A percentile compares a stretch with the other conserved stretches of the same genome.
Conservation (phyloP, 2,113 vertebrate species). For the Erythrocercus mccallii region DNA sequence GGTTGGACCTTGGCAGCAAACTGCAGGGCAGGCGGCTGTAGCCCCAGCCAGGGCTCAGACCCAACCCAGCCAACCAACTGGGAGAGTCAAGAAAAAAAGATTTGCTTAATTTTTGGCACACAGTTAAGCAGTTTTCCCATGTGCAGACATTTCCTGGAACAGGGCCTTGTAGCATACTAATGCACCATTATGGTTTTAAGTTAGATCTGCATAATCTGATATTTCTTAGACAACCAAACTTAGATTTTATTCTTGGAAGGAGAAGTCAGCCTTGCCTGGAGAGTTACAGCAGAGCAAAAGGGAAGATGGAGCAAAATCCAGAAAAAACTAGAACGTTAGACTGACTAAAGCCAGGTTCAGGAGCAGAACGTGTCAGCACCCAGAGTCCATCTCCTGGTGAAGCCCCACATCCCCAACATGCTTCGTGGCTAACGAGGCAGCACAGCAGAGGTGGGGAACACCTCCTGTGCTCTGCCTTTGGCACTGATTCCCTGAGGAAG, state of each 20-base stretch:
- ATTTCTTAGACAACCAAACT: not conserved
- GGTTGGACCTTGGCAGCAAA: not conserved
- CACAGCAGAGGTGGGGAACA: not conserved
- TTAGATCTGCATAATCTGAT: not conserved
- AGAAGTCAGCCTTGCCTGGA: not conserved
- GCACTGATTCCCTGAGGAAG: not conserved
- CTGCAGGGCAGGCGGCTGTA: accelerated
- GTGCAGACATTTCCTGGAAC: not conserved
- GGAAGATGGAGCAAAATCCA: not conserved
- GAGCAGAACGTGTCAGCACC: accelerated
- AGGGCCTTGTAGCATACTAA: not conserved
- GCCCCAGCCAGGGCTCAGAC: not conserved
- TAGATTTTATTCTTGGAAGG: not conserved
- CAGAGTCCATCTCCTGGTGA: not conserved
- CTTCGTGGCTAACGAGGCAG: accelerated
- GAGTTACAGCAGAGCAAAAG: not conserved
- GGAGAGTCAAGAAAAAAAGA: not conserved
- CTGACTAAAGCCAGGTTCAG: not conserved
- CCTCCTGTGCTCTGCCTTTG: accelerated
- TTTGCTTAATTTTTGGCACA: not conserved
- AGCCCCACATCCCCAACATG: accelerated
- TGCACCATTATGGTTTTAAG: not conserved
- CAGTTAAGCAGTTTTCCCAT: not conserved
- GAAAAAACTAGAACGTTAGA: not conserved
- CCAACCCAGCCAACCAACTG: not conserved